Percentiles rank a stretch among this genome's conserved stretches.
Evolutionary conservation across 2,888 invertebrate species (phyloP).

Genomic region (Pardosa pseudoannulata): DNA sequence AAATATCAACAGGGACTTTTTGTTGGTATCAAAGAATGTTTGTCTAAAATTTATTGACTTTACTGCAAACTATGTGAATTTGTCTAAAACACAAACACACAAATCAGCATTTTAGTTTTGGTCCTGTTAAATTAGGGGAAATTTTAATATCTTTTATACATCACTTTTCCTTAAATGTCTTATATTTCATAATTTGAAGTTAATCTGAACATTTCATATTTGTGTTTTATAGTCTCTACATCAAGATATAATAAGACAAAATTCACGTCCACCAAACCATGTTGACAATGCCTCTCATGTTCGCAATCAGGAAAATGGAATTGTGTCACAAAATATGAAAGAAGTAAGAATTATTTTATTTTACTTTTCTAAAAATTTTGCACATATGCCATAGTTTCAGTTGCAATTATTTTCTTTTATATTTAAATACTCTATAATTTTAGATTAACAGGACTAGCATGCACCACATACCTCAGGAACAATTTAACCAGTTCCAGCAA

Average conservation of each 20-base stretch:
- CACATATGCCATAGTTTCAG: too few species aligned
- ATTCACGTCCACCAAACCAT: conserved; percentile 39
- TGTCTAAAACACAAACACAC: too few species aligned
- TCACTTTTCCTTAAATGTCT: not conserved
- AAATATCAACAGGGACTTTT: too few species aligned
- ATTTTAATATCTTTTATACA: too few species aligned
- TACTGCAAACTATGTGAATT: too few species aligned
- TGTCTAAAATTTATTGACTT: too few species aligned
- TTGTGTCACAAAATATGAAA: conserved; percentile 33
- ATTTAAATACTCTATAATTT: too few species aligned
- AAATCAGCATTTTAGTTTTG: too few species aligned
- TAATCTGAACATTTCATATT: not conserved
- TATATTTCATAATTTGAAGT: conserved; percentile 6
- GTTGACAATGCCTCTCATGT: conserved; percentile 44
- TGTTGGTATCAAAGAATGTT: too few species aligned
- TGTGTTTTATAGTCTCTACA: conserved; percentile 39
- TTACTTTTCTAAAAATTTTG: too few species aligned
- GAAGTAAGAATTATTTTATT: conserved; percentile 25
- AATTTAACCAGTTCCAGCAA: conserved; percentile 62
- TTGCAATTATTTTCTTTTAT: too few species aligned
- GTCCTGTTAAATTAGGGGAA: too few species aligned
- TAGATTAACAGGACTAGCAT: conserved; percentile 33
- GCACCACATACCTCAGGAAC: conserved; percentile 48
- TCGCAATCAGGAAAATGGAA: conserved; percentile 34
- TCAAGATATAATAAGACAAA: conserved; percentile 46